A percentile compares a stretch with the other conserved stretches of the same genome.
phyloP scores from a whole-genome alignment of 1,140 invertebrate genomes.

The Bicyclus anynana region DNA sequence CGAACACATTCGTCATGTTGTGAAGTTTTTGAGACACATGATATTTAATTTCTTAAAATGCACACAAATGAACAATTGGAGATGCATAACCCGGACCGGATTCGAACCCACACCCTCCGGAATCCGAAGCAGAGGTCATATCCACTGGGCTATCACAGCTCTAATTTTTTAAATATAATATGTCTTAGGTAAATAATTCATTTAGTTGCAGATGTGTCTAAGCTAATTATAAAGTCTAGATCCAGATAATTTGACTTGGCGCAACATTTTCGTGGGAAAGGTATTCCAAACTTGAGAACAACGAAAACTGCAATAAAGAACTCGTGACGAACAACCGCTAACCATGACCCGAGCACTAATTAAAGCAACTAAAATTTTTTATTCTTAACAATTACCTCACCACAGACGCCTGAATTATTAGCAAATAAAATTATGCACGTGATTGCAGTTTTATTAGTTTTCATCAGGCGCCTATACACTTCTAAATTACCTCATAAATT shows the following conservation, averaged over 20 bases:
- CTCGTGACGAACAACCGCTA: slow-evolving; percentile 45
- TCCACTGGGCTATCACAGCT: no score
- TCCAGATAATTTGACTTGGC: background rate
- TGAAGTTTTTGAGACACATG: no score
- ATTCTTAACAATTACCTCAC: slow-evolving; percentile 6
- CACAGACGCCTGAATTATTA: slow-evolving; percentile 11
- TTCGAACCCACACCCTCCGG: no score
- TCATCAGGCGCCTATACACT: background rate
- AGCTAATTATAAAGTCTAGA: background rate
- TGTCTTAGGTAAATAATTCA: no score
- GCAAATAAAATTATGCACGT: background rate
- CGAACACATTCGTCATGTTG: no score
- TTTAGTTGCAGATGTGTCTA: background rate
- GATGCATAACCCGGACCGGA: no score
- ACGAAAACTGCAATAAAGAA: slow-evolving; percentile 17
- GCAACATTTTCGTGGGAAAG: slow-evolving; percentile 1
- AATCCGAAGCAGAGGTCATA: no score
- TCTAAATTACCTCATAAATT: background rate
- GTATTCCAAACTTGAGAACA: background rate
- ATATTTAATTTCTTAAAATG: no score
- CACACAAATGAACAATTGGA: no score
- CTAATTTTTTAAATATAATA: no score
- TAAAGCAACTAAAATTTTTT: slow-evolving; percentile 15
- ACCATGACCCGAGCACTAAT: slow-evolving; percentile 35
- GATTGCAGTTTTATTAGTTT: slow-evolving; percentile 11